phyloP scores from a whole-genome alignment of 2,113 vertebrate genomes.

The Xyliphius kryptos region DNA sequence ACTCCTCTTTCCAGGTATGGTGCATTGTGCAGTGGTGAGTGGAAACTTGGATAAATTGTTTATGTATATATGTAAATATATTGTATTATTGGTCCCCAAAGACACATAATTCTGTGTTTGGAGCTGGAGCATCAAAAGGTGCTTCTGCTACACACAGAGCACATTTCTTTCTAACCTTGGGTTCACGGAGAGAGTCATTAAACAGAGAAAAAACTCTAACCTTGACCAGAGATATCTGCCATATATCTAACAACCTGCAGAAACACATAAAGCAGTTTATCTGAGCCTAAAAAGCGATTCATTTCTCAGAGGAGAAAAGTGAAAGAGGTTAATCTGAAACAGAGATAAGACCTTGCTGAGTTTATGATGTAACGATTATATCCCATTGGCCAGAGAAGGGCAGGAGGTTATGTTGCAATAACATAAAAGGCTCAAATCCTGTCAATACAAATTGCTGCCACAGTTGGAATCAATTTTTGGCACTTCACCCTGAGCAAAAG shows the following conservation, averaged over 20 bases:
- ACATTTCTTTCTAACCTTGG: conserved; percentile 40
- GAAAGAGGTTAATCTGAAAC: conserved; percentile 17
- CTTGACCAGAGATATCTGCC: conserved; percentile 41
- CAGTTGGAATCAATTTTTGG: conserved; percentile 64
- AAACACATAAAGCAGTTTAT: conserved; percentile 27
- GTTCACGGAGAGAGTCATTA: conserved; percentile 44
- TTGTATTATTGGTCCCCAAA: conserved; percentile 39
- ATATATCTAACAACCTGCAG: conserved; percentile 37
- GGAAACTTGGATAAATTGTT: conserved; percentile 24
- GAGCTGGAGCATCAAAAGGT: conserved; percentile 38
- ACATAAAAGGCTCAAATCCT: conserved; percentile 46
- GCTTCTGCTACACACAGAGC: conserved; percentile 12
- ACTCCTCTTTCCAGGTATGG: conserved; percentile 13
- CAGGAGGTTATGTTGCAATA: conserved; percentile 27
- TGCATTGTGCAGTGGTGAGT: conserved; percentile 8
- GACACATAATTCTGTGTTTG: conserved; percentile 34
- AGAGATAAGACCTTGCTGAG: conserved; percentile 30
- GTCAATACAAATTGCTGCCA: conserved; percentile 59
- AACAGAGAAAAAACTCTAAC: conserved; percentile 42
- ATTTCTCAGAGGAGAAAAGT: neutral
- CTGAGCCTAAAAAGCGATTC: conserved; percentile 27
- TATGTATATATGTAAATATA: conserved; percentile 36
- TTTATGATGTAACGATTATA: conserved; percentile 36
- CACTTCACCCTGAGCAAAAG: conserved; percentile 59
- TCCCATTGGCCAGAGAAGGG: conserved; percentile 28